phyloP scores from a whole-genome alignment of 2,113 vertebrate genomes.

The Stomatorhinus ivindoensis region DNA sequence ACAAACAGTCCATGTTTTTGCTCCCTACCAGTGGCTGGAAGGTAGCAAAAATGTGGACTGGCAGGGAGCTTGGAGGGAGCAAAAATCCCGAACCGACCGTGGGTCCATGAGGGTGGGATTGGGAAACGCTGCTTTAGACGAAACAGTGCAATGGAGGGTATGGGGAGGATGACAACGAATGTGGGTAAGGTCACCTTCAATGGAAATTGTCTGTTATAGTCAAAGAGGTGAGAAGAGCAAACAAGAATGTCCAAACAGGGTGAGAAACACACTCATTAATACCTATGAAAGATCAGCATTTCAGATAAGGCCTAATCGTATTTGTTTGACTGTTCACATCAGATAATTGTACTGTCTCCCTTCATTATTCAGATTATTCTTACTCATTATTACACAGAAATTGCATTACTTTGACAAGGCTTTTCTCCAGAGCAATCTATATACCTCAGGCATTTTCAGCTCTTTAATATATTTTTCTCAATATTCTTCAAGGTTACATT shows the following conservation, averaged over 20 bases:
- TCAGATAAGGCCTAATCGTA: background rate
- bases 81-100: too few species aligned
- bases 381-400: background rate
- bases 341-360: background rate
- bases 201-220: background rate
- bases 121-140: too few species aligned
- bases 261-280: background rate
- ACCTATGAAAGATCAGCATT: background rate
- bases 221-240: background rate
- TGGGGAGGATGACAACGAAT: background rate
- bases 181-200: background rate
- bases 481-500: background rate
- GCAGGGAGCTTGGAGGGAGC: too few species aligned
- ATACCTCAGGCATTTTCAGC: background rate
- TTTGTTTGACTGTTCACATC: background rate
- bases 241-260: background rate
- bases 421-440: background rate
- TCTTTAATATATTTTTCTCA: background rate
- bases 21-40: too few species aligned
- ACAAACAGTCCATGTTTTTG: too few species aligned
- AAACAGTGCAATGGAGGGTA: background rate
- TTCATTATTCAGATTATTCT: background rate
- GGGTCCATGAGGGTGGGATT: too few species aligned
- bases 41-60: too few species aligned
- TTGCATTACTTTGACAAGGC: background rate